These are phyloP conservation scores for Polietes domitor DNA, from an alignment of 2,888 invertebrate species.

Conservation along the genomic window DNA sequence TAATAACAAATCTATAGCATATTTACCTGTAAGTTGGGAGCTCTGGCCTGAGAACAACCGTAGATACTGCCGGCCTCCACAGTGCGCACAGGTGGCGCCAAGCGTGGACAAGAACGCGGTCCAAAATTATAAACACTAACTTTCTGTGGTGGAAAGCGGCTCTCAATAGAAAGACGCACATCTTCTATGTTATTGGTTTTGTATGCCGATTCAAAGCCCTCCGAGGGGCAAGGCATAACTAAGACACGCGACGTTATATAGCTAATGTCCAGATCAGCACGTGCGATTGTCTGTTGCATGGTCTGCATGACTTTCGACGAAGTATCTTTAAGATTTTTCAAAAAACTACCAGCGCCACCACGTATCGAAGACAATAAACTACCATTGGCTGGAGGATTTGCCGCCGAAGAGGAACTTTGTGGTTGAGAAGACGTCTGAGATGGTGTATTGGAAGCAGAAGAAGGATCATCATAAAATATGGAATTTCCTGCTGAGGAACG, in stretches of 20 bases:
- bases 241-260: conserved; percentile 95
- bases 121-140: conserved; percentile 93
- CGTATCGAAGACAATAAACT: conserved; percentile 92
- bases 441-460: conserved; percentile 55
- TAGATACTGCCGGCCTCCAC: conserved; percentile 86
- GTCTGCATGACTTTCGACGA: conserved; percentile 98
- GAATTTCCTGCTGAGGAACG: conserved; percentile 69
- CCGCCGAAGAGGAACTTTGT: conserved; percentile 64
- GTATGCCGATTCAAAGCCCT: conserved; percentile 95
- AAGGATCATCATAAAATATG: conserved; percentile 73
- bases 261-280: conserved; percentile 94
- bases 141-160: conserved; percentile 87
- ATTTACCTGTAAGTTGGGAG: conserved; percentile 87
- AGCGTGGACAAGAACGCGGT: conserved; percentile 76
- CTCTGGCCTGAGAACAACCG: conserved; percentile 85
- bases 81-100: conserved; percentile 83
- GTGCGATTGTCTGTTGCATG: conserved; percentile 94
- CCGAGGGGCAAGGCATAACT: conserved; percentile 97
- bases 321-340: conserved; percentile 97
- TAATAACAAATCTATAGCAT: neutral
- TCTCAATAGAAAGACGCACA: conserved; percentile 90
- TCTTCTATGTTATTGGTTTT: conserved; percentile 96
- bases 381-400: conserved; percentile 74
- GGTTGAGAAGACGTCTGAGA: conserved; percentile 46
- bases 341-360: conserved; percentile 95